phyloP scores from a whole-genome alignment of 2,797 vertebrate genomes.

The Muscicapa comitata region DNA sequence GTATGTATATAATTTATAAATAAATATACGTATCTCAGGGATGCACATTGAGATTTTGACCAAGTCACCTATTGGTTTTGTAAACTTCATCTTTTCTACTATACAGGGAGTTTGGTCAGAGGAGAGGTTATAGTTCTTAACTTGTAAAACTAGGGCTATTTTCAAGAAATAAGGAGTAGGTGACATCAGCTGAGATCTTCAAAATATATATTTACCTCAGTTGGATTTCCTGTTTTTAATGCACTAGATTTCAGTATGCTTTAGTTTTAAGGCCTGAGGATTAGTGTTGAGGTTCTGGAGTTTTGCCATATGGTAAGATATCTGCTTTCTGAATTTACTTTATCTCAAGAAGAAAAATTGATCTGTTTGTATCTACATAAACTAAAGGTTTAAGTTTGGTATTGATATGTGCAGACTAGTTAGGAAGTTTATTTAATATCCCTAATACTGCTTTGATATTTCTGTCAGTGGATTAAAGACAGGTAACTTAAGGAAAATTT shows the following conservation, averaged over 20 bases:
- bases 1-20: not conserved
- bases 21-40: not conserved
- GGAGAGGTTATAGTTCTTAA: not conserved
- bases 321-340: not conserved
- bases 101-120: not conserved
- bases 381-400: not conserved
- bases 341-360: not conserved
- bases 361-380: not conserved
- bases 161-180: not conserved
- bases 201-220: not conserved
- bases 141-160: not conserved
- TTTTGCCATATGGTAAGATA: not conserved
- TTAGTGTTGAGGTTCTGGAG: not conserved
- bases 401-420: not conserved
- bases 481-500: not conserved
- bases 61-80: not conserved
- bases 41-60: not conserved
- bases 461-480: not conserved
- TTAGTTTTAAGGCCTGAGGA: not conserved
- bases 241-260: not conserved
- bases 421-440: not conserved
- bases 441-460: not conserved
- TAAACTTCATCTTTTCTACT: not conserved
- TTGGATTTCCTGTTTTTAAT: not conserved
- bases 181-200: not conserved